Evolutionary conservation across 2,888 invertebrate species (phyloP), one percentile per base, ranked within the genome.

Genomic region (Drosophila demipolita): DNA sequence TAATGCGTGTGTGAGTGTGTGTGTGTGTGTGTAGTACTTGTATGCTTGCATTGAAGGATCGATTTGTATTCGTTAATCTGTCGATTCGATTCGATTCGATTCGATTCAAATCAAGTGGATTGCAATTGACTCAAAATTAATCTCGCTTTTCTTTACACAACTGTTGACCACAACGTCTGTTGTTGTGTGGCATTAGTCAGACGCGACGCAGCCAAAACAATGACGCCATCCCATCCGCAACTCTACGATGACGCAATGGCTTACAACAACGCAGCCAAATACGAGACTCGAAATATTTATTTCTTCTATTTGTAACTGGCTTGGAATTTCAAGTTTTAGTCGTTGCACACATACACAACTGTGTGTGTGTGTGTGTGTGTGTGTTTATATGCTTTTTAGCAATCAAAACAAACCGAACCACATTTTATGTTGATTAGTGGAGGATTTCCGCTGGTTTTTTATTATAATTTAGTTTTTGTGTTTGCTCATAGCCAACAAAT

Each of bases 211-310:
- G 57, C 50, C 54, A 61, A 20, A 68, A 66, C 60, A 78, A 75
- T 75, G 75, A 71, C 78, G 78, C 67, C 78, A 78, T 75, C 63
- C 53, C 45, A 36, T 36, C 20, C 15, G 3, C 50, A 33, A 50
- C 9, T 52, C 26, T 58, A 50, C 54, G 71, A 77, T 84, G 82
- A 82, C 80, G 82, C 74, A 82, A 84, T 59, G 29, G 49, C 15
- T 82, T 80, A 80, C 69, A 79, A 45, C 23, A 45, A 45, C 35
- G 7, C 23, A 55, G 26, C 20, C 38, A 33, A 23, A 15, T 5
- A 23, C 8, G 12, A 23, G 11, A 17, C 40, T 20, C n/a, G 36
- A 36, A 53, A 15, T 12, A 36, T 23, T 23, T 45, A 12, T 45
- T 45, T 9, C 12, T 45, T 20, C 12, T 29, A 29, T 7, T 15